phyloP scores from a whole-genome alignment of 2,797 vertebrate genomes.

The Eremophila alpestris region DNA sequence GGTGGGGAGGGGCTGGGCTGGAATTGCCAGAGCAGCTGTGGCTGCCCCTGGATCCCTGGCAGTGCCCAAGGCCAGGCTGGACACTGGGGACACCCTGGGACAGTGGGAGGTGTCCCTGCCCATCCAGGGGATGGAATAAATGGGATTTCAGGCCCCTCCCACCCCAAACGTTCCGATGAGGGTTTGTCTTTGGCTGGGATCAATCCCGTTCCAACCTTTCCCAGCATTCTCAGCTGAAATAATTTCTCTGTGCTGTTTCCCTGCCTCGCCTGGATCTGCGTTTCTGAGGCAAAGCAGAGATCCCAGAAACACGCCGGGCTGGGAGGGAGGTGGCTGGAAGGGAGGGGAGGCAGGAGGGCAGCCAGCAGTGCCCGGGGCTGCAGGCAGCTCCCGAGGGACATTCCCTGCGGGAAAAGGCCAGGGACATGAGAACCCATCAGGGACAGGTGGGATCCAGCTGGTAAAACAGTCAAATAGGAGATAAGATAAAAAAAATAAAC shows the following conservation, averaged over 20 bases:
- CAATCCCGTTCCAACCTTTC: neutral
- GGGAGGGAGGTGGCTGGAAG: neutral
- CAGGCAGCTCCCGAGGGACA: neutral
- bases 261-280: neutral
- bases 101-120: neutral
- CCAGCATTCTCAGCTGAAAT: fast-evolving
- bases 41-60: neutral
- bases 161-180: fast-evolving
- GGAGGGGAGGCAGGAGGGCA: neutral
- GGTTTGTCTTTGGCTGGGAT: neutral
- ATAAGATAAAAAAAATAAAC: neutral
- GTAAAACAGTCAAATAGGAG: fast-evolving
- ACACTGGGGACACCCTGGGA: neutral
- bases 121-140: fast-evolving
- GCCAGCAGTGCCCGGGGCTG: neutral
- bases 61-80: neutral
- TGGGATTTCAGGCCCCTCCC: neutral
- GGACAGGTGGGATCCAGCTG: neutral
- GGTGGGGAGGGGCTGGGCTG: neutral
- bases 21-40: neutral
- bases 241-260: neutral
- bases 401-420: neutral
- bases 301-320: neutral
- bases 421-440: neutral
- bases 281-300: no score